Base-by-base conservation (phyloP, 92 coral and sea anemone genomes). In the Pocillopora grandis region DNA sequence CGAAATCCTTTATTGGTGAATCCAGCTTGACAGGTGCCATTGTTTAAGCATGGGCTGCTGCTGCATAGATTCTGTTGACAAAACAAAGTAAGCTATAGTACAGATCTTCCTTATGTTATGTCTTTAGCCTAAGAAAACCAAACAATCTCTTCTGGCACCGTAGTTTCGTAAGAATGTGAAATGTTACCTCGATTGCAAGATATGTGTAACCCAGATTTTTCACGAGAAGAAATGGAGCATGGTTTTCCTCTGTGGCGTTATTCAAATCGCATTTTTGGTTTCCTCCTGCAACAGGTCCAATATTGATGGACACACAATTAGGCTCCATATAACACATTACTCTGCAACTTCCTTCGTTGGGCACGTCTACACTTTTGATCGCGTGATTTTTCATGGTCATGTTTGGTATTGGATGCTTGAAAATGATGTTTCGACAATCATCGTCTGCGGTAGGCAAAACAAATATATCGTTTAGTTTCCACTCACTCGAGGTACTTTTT, bases 251-350 rank as follows among this genome's bases (percentile, higher is more conserved):
- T 1, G 71, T 20, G 14, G 71, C 71, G 8, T 66, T 66, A 10
- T 27, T 66, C 36, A 66, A 66, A 42, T 66, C 69, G 69, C 69
- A 64, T 1, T 19, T 64, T 21, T 64, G 68, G n/a, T 16, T 71
- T 71, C 57, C 19, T 14, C 75, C 58, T n/a, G 16, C 55, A 3
- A 36, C 16, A 71, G 75, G 75, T 9, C 75, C 75, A 17, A 71
- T 2, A 35, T 71, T 71, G 20, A 71, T 71, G 20, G 75, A 71
- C 56, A 71, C 55, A 37, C 75, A 71, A 4, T 33, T 71, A 20
- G 75, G 75, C 55, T 71, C 75, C 75, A 71, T 10, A 33, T 70
- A 70, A 36, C 75, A 71, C n/a, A 71, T 6, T 7, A 71, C 57
- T 71, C 23, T 12, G 10, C 75, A 71, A 10, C 21, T 37, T n/a